These are phyloP conservation scores for Gila robusta DNA, from an alignment of 2,797 vertebrate genomes.

Conservation along the genomic window DNA sequence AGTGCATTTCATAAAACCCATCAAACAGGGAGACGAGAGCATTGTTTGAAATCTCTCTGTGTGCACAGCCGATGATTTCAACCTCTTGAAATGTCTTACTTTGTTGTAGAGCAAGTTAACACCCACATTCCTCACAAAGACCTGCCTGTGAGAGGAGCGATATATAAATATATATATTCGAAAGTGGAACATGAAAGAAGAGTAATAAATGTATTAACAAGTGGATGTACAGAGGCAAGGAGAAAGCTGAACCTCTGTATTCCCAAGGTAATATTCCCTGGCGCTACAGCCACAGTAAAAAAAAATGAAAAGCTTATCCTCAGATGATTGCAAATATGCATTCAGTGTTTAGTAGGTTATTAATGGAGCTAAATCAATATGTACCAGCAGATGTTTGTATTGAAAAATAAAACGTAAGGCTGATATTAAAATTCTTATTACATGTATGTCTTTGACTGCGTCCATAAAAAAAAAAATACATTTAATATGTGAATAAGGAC, in stretches of 20 bases:
- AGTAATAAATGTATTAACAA: slow-evolving; percentile 58
- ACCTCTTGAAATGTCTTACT: slow-evolving; percentile 58
- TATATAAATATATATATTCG: slow-evolving; percentile 41
- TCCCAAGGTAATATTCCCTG: slow-evolving; percentile 50
- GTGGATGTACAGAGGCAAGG: slow-evolving; percentile 50
- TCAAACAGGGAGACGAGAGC: slow-evolving; percentile 56
- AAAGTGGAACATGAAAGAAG: slow-evolving; percentile 58
- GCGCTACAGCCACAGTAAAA: background rate
- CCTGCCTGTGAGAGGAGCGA: slow-evolving; percentile 26
- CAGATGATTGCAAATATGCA: slow-evolving; percentile 35
- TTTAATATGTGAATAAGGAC: background rate
- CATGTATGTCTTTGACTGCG: too few relatives aligned
- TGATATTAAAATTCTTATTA: background rate
- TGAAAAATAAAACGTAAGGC: too few relatives aligned
- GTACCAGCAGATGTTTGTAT: background rate
- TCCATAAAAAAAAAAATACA: background rate
- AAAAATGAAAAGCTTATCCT: slow-evolving; percentile 34
- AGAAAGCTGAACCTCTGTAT: slow-evolving; percentile 38
- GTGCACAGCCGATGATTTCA: slow-evolving; percentile 50
- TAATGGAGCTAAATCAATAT: slow-evolving; percentile 36
- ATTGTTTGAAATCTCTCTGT: slow-evolving; percentile 59
- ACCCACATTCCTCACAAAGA: slow-evolving; percentile 59
- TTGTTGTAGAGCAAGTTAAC: slow-evolving; percentile 54
- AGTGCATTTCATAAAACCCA: slow-evolving; percentile 60
- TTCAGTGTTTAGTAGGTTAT: slow-evolving; percentile 27